Evolutionary conservation across 92 coral and sea anemone species (phyloP).

Genomic region (Phenganax stokvisi): DNA sequence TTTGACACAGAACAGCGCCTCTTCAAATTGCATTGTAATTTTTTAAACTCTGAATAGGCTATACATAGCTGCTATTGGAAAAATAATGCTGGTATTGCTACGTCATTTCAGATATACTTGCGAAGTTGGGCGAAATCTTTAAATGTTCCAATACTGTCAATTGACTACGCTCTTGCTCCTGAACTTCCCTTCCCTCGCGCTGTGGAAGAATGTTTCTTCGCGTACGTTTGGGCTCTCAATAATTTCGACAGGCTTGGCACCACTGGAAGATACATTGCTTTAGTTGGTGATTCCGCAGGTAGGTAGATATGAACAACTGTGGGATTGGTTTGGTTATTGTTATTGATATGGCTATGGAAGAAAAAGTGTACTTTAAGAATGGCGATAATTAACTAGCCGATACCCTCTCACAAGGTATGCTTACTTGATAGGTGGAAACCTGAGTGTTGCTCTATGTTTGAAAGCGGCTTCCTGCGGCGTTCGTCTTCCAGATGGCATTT

Average conservation of each 20-base stretch:
- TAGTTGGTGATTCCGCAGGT: constrained; percentile 99
- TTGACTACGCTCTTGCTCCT: constrained; percentile 86
- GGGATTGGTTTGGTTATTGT: neutral
- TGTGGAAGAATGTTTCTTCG: constrained; percentile 88
- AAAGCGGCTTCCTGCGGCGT: constrained; percentile 90
- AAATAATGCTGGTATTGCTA: neutral
- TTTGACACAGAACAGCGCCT: no score
- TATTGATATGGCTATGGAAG: neutral
- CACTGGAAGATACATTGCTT: constrained; percentile 65
- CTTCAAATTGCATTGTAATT: no score
- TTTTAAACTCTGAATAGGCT: no score
- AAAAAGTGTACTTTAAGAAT: neutral
- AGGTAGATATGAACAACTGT: neutral
- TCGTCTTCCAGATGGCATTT: constrained; percentile 83
- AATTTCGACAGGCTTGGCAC: constrained; percentile 76
- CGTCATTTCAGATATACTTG: constrained; percentile 66
- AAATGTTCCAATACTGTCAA: constrained; percentile 81
- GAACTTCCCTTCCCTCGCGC: constrained; percentile 97
- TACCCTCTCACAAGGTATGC: neutral
- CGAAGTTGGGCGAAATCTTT: constrained; percentile 86
- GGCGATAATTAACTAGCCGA: no score
- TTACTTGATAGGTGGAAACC: constrained; percentile 69
- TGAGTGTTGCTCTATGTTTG: constrained; percentile 70
- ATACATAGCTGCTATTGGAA: no score
- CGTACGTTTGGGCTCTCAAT: constrained; percentile 88